Conservation (phyloP, 2,797 vertebrate species). For the Pangasius macronema region DNA sequence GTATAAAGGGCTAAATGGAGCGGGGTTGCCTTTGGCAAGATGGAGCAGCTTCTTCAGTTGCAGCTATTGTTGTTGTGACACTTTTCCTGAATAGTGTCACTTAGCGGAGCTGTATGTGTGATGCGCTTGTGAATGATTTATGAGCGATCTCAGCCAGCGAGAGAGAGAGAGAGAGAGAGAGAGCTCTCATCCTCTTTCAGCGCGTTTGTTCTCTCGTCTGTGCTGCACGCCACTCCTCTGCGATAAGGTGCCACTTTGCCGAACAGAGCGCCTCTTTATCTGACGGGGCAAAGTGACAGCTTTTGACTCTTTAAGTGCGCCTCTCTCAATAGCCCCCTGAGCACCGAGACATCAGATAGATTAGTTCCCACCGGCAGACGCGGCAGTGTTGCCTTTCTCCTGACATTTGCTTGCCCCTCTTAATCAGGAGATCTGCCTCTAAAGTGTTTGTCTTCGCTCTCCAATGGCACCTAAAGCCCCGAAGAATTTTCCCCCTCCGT, state of each 20-base stretch:
- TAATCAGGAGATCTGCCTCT: slow-evolving; percentile 58
- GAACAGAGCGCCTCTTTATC: slow-evolving; percentile 48
- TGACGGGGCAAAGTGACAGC: slow-evolving; percentile 30
- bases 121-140: slow-evolving; percentile 31
- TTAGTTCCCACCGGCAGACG: slow-evolving; percentile 56
- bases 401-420: slow-evolving; percentile 42
- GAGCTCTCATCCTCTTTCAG: slow-evolving; percentile 16
- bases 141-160: slow-evolving; percentile 2
- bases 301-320: slow-evolving; percentile 45
- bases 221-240: not conserved
- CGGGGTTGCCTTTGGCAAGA: not conserved
- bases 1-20: slow-evolving; percentile 4
- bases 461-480: slow-evolving; percentile 58
- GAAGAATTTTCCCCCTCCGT: slow-evolving; percentile 57
- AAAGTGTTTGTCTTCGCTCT: slow-evolving; percentile 59
- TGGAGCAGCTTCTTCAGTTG: not conserved
- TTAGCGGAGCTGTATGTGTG: not conserved
- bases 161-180: slow-evolving; percentile 28
- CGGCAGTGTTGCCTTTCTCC: slow-evolving; percentile 50
- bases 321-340: slow-evolving; percentile 41
- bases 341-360: slow-evolving; percentile 40
- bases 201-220: not conserved
- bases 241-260: slow-evolving; percentile 30
- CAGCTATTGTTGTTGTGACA: slow-evolving; percentile 22
- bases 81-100: slow-evolving; percentile 29